These are phyloP conservation scores for Tachina fera DNA, from an alignment of 2,888 invertebrate genomes.

Conservation along the genomic window DNA sequence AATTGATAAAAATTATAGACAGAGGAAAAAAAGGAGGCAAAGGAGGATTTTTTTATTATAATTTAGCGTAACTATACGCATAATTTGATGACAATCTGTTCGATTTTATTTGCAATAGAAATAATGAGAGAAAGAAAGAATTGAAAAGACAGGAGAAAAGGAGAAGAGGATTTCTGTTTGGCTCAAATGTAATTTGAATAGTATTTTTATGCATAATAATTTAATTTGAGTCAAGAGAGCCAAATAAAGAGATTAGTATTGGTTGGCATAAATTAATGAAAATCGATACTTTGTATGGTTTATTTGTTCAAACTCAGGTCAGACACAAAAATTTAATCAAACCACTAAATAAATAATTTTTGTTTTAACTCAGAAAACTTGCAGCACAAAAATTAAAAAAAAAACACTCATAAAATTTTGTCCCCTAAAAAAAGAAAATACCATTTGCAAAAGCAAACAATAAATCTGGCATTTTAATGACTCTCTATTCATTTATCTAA, in stretches of 20 bases:
- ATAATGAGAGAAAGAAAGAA: slow-evolving; percentile 26
- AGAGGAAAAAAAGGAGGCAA: not conserved
- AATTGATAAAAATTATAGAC: slow-evolving; percentile 61
- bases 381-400: not conserved
- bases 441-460: slow-evolving; percentile 26
- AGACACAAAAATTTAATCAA: not conserved
- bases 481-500: slow-evolving; percentile 4
- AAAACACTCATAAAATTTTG: not conserved
- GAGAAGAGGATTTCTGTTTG: slow-evolving; percentile 35
- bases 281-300: slow-evolving; percentile 26
- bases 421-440: not conserved
- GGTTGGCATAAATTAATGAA: slow-evolving; percentile 51
- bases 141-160: not conserved
- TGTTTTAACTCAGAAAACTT: not conserved
- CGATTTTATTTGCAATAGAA: slow-evolving; percentile 61
- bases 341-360: not conserved
- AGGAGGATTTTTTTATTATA: slow-evolving; percentile 9
- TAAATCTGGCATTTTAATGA: slow-evolving; percentile 52
- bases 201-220: slow-evolving; percentile 60
- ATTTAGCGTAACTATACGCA: slow-evolving; percentile 71
- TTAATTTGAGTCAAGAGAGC: slow-evolving; percentile 37
- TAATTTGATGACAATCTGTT: slow-evolving; percentile 72
- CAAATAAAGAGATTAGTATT: slow-evolving; percentile 45
- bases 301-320: not conserved
- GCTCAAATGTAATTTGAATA: slow-evolving; percentile 64